Conservation (phyloP, 1,140 invertebrate genomes). For the Arion vulgaris region DNA sequence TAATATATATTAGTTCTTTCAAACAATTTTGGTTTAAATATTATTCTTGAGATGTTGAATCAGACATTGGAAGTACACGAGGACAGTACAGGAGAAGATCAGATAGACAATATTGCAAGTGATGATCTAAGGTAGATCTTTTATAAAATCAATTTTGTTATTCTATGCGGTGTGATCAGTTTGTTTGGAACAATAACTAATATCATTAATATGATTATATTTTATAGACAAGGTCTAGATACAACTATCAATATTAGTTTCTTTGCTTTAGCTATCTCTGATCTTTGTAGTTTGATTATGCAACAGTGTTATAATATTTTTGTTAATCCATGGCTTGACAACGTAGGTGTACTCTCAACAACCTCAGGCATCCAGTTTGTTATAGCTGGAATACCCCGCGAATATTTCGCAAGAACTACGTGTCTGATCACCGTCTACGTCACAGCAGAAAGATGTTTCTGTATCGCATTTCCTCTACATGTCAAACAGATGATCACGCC, state of each 20-base stretch:
- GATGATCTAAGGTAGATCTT: neutral
- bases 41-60: no score
- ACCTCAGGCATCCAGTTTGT: neutral
- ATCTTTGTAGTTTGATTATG: neutral
- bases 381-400: neutral
- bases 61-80: no score
- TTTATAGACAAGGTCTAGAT: neutral
- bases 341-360: neutral
- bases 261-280: conserved; percentile 6
- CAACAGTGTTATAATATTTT: neutral
- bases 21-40: no score
- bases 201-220: conserved; percentile 1
- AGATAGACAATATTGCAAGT: no score
- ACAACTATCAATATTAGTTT: conserved; percentile 16
- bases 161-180: neutral
- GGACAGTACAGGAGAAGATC: no score
- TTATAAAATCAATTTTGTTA: neutral
- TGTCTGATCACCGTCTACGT: conserved; percentile 4
- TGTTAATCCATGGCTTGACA: neutral
- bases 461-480: neutral
- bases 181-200: neutral
- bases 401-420: neutral
- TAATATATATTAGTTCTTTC: no score
- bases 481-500: conserved; percentile 25
- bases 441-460: conserved; percentile 16